Conservation (phyloP, 1,140 invertebrate genomes). For the Papilio polytes region DNA sequence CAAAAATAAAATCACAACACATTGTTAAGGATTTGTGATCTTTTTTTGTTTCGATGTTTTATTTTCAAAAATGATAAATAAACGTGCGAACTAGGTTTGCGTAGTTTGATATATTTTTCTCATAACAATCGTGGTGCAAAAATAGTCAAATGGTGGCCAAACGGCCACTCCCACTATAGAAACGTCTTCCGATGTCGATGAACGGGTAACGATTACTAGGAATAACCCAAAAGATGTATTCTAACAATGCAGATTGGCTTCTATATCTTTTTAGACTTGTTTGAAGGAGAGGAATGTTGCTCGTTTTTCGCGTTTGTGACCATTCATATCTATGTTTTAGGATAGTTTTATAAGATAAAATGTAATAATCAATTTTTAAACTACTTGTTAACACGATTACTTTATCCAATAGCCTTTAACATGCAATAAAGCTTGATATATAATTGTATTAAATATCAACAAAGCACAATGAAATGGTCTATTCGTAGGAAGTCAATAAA, state of each 20-base stretch:
- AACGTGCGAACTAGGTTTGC: too few relatives aligned
- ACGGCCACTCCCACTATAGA: neutral
- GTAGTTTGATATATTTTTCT: neutral
- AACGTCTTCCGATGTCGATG: conserved; percentile 37
- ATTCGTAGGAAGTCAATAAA: conserved; percentile 68
- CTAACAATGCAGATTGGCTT: conserved; percentile 33
- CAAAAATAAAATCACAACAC: too few relatives aligned
- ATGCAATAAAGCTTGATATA: neutral
- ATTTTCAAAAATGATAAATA: too few relatives aligned
- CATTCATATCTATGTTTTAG: conserved; percentile 3
- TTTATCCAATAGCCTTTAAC: neutral
- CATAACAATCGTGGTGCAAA: neutral
- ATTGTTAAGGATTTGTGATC: too few relatives aligned
- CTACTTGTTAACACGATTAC: neutral
- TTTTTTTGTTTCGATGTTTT: too few relatives aligned
- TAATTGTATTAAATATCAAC: conserved; percentile 41
- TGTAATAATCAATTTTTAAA: too few relatives aligned
- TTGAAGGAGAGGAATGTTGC: conserved; percentile 27
- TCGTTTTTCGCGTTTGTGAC: conserved; percentile 9
- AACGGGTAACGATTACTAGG: conserved; percentile 39
- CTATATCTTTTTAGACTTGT: conserved; percentile 32
- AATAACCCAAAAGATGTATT: conserved; percentile 39
- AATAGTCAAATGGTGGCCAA: neutral
- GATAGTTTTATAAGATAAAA: neutral
- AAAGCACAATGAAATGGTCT: conserved; percentile 51